phyloP scores from a whole-genome alignment of 2,888 invertebrate species.

The Chalcis sispes region DNA sequence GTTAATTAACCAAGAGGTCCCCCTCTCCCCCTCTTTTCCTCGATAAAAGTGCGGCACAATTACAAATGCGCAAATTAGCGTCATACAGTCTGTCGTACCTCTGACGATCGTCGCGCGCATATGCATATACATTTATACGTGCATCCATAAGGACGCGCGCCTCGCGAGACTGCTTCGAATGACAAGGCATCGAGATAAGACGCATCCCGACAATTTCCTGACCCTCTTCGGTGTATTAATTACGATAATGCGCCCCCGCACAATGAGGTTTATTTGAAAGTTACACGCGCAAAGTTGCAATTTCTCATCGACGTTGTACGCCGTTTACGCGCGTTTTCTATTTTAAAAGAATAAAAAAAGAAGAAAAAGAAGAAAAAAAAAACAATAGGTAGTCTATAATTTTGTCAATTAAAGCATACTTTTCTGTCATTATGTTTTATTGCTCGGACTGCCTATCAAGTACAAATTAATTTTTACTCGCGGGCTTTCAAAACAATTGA shows the following conservation, averaged over 20 bases:
- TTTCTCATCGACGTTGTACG: no score
- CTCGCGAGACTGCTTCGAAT: conserved; percentile 51
- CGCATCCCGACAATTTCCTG: conserved; percentile 49
- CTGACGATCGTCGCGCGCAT: no score
- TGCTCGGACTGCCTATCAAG: not conserved
- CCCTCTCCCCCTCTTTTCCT: not conserved
- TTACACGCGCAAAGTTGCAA: not conserved
- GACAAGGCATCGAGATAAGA: no score
- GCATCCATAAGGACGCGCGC: conserved; percentile 42
- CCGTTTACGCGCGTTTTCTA: not conserved
- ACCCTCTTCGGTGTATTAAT: conserved; percentile 37
- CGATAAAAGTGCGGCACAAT: conserved; percentile 40
- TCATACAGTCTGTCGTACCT: not conserved
- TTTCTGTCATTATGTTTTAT: not conserved
- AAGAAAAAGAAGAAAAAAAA: no score
- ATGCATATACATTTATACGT: no score
- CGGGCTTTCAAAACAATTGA: not conserved
- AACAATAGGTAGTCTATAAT: not conserved
- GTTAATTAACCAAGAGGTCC: conserved; percentile 40
- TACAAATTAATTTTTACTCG: not conserved
- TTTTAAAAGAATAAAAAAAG: not conserved
- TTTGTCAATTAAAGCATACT: not conserved
- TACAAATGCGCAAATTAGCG: conserved; percentile 37
- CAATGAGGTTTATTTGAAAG: not conserved
- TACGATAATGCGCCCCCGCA: conserved; percentile 40